Evolutionary conservation across 1,140 invertebrate genomes (phyloP).

Genomic region (Drosophila cardini): DNA sequence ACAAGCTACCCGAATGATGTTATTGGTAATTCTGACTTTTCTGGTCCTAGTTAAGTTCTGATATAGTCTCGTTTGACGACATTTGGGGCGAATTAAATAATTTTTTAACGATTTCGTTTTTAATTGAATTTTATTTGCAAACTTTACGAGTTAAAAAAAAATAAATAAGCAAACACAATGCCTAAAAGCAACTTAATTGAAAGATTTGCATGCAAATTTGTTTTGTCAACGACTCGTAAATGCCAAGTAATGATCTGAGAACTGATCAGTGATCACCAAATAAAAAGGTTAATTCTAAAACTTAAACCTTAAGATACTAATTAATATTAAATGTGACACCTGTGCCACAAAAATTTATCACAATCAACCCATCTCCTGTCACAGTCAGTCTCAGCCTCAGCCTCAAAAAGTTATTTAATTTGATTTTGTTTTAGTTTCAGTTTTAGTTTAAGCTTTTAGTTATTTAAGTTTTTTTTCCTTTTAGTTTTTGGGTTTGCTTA

Average conservation of each 20-base stretch:
- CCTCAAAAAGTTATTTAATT: conserved; percentile 58
- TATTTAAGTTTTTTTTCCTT: conserved; percentile 13
- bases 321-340: conserved; percentile 66
- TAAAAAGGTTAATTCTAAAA: conserved; percentile 7
- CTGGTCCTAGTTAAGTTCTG: conserved; percentile 27
- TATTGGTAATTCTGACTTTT: conserved; percentile 34
- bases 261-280: background rate
- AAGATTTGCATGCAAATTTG: conserved; percentile 79
- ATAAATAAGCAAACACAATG: conserved; percentile 39
- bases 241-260: background rate
- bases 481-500: conserved; percentile 42
- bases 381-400: conserved; percentile 25
- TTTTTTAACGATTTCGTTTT: conserved; percentile 45
- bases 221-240: conserved; percentile 58
- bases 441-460: conserved; percentile 12
- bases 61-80: conserved; percentile 38
- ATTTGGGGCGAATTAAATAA: conserved; percentile 23
- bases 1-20: conserved; percentile 57
- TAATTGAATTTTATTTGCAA: conserved; percentile 58
- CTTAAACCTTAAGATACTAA: conserved; percentile 32
- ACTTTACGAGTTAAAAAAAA: conserved; percentile 33
- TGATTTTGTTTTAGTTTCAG: conserved; percentile 41
- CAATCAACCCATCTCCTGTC: conserved; percentile 39
- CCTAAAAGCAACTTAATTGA: conserved; percentile 72
- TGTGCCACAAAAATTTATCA: conserved; percentile 56